Evolutionary conservation across 2,113 vertebrate species (phyloP), one percentile per base, ranked within the genome.

Genomic region (Tylochromis polylepis): DNA sequence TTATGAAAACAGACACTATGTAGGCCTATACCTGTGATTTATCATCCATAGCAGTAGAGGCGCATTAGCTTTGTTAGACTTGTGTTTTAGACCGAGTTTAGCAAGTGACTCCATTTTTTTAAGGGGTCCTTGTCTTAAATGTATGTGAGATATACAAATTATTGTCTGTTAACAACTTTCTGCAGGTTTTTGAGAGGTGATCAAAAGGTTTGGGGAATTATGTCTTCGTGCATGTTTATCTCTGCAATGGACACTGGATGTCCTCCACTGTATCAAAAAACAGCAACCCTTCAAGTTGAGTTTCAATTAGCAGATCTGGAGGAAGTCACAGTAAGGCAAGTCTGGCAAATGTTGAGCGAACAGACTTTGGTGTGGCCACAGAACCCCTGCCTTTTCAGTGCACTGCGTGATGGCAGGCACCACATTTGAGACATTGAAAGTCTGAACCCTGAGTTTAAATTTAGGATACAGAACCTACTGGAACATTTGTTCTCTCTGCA

Each of bases 91-190:
- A 87, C 22, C 4, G 3, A 78, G 77, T 91, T 93, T 87, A 85
- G 82, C 84, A 85, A 84, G 7, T 84, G 88, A 84, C 67, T 83
- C 80, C 1, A 14, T 65, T 90, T 93, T 90, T 60, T 90, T 82
- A 86, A 20, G 27, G 46, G 46, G 81, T 80, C 56, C 41, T 88
- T 46, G 84, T 92, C 84, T 93, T 75, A 87, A 80, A 90, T 82
- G 79, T 88, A 41, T 79, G 62, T 65, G 22, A 87, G 62, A 84
- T 65, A 60, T 62, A 72, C 22, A 65, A 56, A 6, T 77, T 83
- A 58, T 59, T 65, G 15, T 82, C 62, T 55, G 62, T 88, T n/a
- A 78, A n/a, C 58, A 43, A 12, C 43, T 12, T 18, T 85, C 60
- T 88, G 34, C 81, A 86, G 88, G 46, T 87, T 20, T 31, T n/a